phyloP scores from a whole-genome alignment of 2,888 invertebrate genomes.

The Prenolepis imparis region DNA sequence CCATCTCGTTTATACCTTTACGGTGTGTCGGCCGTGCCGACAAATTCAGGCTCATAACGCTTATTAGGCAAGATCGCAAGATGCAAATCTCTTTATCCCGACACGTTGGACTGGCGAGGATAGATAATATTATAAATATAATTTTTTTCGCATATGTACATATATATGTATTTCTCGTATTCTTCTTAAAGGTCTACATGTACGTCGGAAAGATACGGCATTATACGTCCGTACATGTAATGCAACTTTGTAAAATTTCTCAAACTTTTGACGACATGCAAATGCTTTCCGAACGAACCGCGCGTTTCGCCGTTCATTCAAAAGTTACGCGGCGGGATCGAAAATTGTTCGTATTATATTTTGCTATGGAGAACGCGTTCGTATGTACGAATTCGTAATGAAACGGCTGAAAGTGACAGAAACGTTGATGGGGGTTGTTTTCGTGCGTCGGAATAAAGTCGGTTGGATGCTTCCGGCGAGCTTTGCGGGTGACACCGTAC shows the following conservation, averaged over 20 bases:
- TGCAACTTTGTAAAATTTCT: neutral
- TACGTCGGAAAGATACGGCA: neutral
- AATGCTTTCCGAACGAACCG: conserved; percentile 6
- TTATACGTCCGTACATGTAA: neutral
- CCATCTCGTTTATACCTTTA: conserved; percentile 19
- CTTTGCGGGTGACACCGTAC: conserved; percentile 73
- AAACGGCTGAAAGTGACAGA: conserved; percentile 73
- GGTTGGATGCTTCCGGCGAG: conserved; percentile 76
- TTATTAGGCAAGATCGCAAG: conserved; percentile 24
- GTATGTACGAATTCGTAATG: conserved; percentile 56
- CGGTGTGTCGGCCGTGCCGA: neutral
- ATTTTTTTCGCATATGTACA: neutral
- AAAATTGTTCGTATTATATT: conserved; percentile 55
- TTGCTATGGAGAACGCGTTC: conserved; percentile 27
- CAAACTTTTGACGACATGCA: conserved; percentile 5
- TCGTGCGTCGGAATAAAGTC: conserved; percentile 74
- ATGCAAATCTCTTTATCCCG: conserved; percentile 29
- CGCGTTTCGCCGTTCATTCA: conserved; percentile 18
- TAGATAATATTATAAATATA: conserved; percentile 12
- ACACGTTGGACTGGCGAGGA: conserved; percentile 19
- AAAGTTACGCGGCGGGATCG: conserved; percentile 29
- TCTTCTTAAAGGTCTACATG: neutral
- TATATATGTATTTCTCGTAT: neutral
- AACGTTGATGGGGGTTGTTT: conserved; percentile 74
- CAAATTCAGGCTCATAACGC: neutral